A percentile compares a stretch with the other conserved stretches of the same genome.
Evolutionary conservation across 64 coral and sea anemone genomes (phyloP).

Genomic region (Montipora foliosa): DNA sequence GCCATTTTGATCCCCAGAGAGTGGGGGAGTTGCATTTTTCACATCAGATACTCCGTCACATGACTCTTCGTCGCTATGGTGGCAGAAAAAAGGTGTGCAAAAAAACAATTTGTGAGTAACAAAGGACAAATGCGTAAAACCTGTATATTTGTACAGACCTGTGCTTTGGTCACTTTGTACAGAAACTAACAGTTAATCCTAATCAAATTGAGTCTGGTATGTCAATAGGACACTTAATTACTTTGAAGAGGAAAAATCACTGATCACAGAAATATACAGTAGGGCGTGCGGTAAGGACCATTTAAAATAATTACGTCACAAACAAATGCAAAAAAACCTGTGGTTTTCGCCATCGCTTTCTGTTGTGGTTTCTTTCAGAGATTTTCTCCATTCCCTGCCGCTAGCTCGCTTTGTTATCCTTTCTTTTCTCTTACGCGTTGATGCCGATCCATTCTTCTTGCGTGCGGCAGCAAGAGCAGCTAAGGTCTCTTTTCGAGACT

Average conservation of each 20-base stretch:
- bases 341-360: slow-evolving; percentile 23
- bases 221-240: no score
- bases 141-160: no score
- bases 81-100: not conserved
- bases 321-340: slow-evolving; percentile 10
- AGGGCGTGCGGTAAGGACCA: no score
- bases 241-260: no score
- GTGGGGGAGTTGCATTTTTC: not conserved
- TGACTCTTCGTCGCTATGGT: not conserved
- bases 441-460: slow-evolving; percentile 47
- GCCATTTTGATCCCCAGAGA: not conserved
- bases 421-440: slow-evolving; percentile 73
- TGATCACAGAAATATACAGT: no score
- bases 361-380: slow-evolving; percentile 11
- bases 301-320: not conserved
- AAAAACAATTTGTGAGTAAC: not conserved
- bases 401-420: not conserved
- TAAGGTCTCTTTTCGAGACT: slow-evolving; percentile 66
- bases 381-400: slow-evolving; percentile 61
- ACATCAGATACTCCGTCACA: not conserved
- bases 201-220: no score
- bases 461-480: slow-evolving; percentile 73
- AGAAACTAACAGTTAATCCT: no score
- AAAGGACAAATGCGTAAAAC: not conserved
- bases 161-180: no score